A percentile compares a stretch with the other conserved stretches of the same genome.
These are phyloP conservation scores for Anas platyrhynchos DNA, from an alignment of 2,113 vertebrate species.

Conservation along the genomic window DNA sequence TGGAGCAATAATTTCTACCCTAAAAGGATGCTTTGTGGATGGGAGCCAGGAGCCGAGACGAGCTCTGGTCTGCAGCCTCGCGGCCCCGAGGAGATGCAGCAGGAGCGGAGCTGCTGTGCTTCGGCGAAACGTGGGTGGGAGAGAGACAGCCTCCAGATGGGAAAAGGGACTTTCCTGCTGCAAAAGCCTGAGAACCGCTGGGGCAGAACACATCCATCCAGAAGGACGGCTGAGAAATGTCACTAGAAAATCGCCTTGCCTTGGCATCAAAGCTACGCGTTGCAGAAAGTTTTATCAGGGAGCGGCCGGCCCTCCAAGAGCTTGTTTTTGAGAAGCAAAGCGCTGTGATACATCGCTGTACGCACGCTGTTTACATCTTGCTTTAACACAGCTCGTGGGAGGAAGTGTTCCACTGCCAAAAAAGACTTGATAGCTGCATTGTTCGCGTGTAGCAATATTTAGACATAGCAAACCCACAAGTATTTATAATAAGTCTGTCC, in stretches of 20 bases:
- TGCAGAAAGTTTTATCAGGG: background rate
- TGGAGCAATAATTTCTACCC: background rate
- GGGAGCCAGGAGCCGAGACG: background rate
- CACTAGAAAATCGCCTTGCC: background rate
- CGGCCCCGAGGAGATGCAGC: background rate
- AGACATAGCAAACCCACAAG: background rate
- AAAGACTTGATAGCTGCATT: background rate
- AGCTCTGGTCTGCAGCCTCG: background rate
- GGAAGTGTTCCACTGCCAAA: constrained; percentile 29
- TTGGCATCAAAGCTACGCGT: background rate
- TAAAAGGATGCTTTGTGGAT: background rate
- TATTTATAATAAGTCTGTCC: background rate
- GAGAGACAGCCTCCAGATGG: background rate
- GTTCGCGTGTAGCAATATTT: background rate
- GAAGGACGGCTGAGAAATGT: background rate
- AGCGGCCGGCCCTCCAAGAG: background rate
- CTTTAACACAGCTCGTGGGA: background rate
- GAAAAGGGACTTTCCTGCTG: constrained; percentile 59
- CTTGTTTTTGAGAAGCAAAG: background rate
- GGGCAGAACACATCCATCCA: background rate
- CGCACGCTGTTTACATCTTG: background rate
- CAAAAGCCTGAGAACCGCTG: background rate
- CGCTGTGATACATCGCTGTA: fast-evolving
- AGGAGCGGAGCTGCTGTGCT: background rate
- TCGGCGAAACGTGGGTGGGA: background rate